Percentiles rank a stretch among this genome's conserved stretches.
phyloP scores from a whole-genome alignment of 2,113 vertebrate species.

The Myrmecophaga tridactyla region DNA sequence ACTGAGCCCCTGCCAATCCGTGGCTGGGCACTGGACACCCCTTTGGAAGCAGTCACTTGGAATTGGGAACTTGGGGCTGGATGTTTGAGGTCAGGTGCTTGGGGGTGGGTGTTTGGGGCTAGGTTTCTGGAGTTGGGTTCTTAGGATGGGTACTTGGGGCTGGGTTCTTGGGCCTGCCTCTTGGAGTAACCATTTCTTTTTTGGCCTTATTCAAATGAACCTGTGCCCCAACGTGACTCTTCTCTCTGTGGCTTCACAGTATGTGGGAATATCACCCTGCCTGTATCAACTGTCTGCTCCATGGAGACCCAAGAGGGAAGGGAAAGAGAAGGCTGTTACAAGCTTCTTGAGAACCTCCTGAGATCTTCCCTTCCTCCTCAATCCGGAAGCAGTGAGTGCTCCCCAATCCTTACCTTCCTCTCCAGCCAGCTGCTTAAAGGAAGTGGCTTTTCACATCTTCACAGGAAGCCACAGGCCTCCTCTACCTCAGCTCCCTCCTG shows the following conservation, averaged over 20 bases:
- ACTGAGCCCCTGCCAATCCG: background rate
- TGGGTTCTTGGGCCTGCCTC: background rate
- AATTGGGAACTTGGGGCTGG: background rate
- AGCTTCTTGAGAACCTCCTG: background rate
- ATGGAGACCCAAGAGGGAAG: background rate
- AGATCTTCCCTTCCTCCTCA: background rate
- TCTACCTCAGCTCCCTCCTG: slow-evolving; percentile 40
- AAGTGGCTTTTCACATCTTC: slow-evolving; percentile 70
- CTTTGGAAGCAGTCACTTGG: background rate
- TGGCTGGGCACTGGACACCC: background rate
- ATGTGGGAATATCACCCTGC: background rate
- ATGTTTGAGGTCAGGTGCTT: background rate
- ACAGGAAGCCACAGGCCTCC: slow-evolving; percentile 66
- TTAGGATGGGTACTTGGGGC: background rate
- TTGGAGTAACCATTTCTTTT: background rate
- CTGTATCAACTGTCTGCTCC: background rate
- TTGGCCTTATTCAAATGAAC: background rate
- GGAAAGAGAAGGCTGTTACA: background rate
- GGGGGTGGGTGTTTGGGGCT: background rate
- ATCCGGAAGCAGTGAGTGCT: background rate
- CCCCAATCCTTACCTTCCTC: slow-evolving; percentile 28
- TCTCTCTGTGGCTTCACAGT: background rate
- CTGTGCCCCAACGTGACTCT: background rate
- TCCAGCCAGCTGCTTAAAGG: slow-evolving; percentile 59
- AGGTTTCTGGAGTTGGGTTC: background rate